Conservation (phyloP, 2,888 invertebrate species). For the Drosophila maculinotata region DNA sequence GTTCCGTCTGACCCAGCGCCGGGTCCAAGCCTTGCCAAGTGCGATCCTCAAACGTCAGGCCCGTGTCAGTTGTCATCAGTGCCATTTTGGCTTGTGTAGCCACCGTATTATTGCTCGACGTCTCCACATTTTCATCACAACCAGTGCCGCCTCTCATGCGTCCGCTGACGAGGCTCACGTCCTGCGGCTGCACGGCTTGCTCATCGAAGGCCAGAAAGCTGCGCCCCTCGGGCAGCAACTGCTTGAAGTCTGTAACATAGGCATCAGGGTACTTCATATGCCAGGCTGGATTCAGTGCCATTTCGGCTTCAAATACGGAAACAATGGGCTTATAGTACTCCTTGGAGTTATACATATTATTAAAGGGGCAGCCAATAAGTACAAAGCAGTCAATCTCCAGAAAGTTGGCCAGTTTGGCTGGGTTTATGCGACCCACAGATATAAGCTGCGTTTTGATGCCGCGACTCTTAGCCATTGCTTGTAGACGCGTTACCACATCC, state of each 20-base stretch:
- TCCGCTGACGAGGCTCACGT: slow-evolving; percentile 92
- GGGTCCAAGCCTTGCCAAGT: slow-evolving; percentile 95
- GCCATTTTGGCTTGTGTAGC: slow-evolving; percentile 80
- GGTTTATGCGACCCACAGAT: slow-evolving; percentile 97
- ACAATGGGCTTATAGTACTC: slow-evolving; percentile 96
- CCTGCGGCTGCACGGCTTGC: slow-evolving; percentile 86
- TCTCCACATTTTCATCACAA: slow-evolving; percentile 32
- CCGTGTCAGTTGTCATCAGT: slow-evolving; percentile 81
- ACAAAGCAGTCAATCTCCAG: slow-evolving; percentile 95
- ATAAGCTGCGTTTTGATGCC: slow-evolving; percentile 96
- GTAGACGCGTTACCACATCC: slow-evolving; percentile 90
- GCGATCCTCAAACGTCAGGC: slow-evolving; percentile 86
- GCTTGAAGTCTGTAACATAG: slow-evolving; percentile 91
- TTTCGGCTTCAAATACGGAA: slow-evolving; percentile 96
- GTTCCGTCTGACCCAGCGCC: slow-evolving; percentile 90
- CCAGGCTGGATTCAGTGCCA: slow-evolving; percentile 89
- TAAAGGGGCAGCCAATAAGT: slow-evolving; percentile 96
- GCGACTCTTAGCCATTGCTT: slow-evolving; percentile 89
- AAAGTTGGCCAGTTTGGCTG: slow-evolving; percentile 97
- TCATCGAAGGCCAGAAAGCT: slow-evolving; percentile 86
- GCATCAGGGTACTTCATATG: slow-evolving; percentile 86
- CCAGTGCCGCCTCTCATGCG: slow-evolving; percentile 86
- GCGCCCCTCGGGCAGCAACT: slow-evolving; percentile 88
- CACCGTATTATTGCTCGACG: slow-evolving; percentile 56
- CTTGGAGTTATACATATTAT: slow-evolving; percentile 91